Base-by-base conservation (phyloP, 2,113 vertebrate species). In the Cavia porcellus region DNA sequence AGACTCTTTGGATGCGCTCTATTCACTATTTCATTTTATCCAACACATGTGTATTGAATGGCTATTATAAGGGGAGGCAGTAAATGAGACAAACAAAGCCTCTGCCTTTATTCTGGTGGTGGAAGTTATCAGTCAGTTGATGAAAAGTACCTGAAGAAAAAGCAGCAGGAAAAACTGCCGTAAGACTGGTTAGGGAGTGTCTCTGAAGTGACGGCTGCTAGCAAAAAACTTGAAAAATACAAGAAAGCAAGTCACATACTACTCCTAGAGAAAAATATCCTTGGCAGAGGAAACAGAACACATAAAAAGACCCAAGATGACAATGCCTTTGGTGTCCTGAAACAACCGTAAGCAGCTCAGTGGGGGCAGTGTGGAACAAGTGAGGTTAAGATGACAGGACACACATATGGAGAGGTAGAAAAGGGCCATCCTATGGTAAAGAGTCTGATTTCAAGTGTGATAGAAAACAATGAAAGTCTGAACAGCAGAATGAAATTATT, bases 361-460 rank as follows among this genome's bases (percentile, higher is more conserved):
- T 50, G 19, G 57, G 55, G 62, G 57, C 25, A 30, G 35, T 50
- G 59, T 25, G 24, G 50, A 82, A 68, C 9, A 68, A 25, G 42
- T 61, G 47, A 83, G 68, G 87, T 82, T 59, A 86, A 89, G 83
- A 93, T 5, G 19, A 59, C 66, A 95, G 87, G 85, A 92, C 24
- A 85, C 59, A 30, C 64, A 47, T 10, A 83, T 20, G 45, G 55
- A 59, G 20, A 83, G 52, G 64, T 1, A 62, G 59, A 32, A 82
- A 66, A 70, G 55, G 47, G 20, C 5, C 24, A 50, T 25, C 4
- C 45, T 42, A 75, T 5, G 3, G n/a, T 7, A 32, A 45, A 42
- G 55, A 90, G 28, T 35, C 83, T 52, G 14, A 80, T 55, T 94
- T 90, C 20, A 82, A 61, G 47, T 59, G 14, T 72, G 24, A 86